A percentile compares a stretch with the other conserved stretches of the same genome.
Evolutionary conservation across 2,888 invertebrate genomes (phyloP).

Genomic region (Brenthis ino): DNA sequence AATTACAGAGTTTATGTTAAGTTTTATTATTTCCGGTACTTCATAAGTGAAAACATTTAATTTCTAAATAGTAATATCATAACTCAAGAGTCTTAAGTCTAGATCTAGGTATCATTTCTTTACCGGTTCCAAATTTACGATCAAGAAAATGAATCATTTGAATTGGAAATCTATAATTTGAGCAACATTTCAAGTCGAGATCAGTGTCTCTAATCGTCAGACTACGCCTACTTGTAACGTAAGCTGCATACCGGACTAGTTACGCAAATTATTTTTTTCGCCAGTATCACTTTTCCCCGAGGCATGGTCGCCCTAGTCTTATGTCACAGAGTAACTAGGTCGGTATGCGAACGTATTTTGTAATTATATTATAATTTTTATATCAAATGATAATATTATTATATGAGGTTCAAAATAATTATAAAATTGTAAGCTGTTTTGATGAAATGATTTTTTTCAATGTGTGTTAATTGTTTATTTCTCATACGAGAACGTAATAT

Average conservation of each 20-base stretch:
- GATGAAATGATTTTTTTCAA: too few relatives aligned
- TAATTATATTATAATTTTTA: slow-evolving; percentile 18
- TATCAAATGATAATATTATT: neutral
- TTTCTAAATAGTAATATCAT: too few relatives aligned
- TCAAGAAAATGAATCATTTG: slow-evolving; percentile 7
- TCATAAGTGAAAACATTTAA: too few relatives aligned
- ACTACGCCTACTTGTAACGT: slow-evolving; percentile 21
- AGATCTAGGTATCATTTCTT: neutral
- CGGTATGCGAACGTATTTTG: slow-evolving; percentile 56
- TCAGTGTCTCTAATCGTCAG: slow-evolving; percentile 10
- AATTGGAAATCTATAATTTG: slow-evolving; percentile 13
- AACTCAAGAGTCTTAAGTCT: too few relatives aligned
- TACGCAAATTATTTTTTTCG: slow-evolving; percentile 36
- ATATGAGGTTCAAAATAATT: too few relatives aligned
- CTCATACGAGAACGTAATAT: too few relatives aligned
- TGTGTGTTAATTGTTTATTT: too few relatives aligned
- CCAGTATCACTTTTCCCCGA: slow-evolving; percentile 45
- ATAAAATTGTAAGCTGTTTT: too few relatives aligned
- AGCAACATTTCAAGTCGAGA: slow-evolving; percentile 9
- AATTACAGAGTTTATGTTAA: too few relatives aligned
- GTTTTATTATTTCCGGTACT: too few relatives aligned
- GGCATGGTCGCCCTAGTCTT: slow-evolving; percentile 51
- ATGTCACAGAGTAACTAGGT: slow-evolving; percentile 51
- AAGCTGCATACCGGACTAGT: slow-evolving; percentile 29
- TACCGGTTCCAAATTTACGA: neutral